A percentile compares a stretch with the other conserved stretches of the same genome.
These are phyloP conservation scores for Oryzias dopingdopingensis DNA, from an alignment of 2,797 vertebrate species.

Conservation along the genomic window DNA sequence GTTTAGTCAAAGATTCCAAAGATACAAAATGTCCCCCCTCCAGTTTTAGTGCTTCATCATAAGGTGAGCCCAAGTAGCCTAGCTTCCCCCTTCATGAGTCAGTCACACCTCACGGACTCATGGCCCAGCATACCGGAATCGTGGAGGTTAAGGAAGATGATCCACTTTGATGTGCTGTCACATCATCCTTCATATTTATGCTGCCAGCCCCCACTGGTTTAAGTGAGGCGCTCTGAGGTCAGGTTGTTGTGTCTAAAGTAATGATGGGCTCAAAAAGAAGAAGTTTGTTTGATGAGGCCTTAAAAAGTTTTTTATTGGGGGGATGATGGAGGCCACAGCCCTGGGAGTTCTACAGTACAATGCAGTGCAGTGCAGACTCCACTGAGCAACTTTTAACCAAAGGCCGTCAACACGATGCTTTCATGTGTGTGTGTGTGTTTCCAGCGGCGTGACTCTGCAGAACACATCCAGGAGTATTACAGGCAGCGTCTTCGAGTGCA, in stretches of 20 bases:
- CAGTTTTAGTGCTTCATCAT: constrained; percentile 31
- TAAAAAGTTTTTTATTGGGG: constrained; percentile 66
- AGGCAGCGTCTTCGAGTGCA: constrained; percentile 92
- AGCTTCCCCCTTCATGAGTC: constrained; percentile 12
- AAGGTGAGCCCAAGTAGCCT: constrained; percentile 44
- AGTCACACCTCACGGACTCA: constrained; percentile 13
- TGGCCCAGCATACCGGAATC: constrained; percentile 42
- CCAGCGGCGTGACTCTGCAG: constrained; percentile 83
- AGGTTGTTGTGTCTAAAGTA: constrained; percentile 28
- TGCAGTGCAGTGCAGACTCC: no score
- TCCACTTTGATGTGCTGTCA: constrained; percentile 57
- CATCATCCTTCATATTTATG: constrained; percentile 69
- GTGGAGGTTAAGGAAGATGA: constrained; percentile 49
- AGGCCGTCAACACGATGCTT: no score
- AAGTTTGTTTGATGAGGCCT: constrained; percentile 48
- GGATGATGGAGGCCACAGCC: constrained; percentile 52
- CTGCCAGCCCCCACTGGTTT: constrained; percentile 28
- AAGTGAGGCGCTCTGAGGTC: constrained; percentile 46
- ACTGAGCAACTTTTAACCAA: no score
- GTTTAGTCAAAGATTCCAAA: constrained; percentile 38
- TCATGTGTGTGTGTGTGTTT: constrained; percentile 4
- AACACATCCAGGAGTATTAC: constrained; percentile 95
- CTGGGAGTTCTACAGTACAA: constrained; percentile 44
- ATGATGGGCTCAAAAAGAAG: constrained; percentile 28
- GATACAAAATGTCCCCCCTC: constrained; percentile 34